Evolutionary conservation across 1,140 invertebrate species (phyloP), one percentile per base, ranked within the genome.

Genomic region (Orchestia grillus): DNA sequence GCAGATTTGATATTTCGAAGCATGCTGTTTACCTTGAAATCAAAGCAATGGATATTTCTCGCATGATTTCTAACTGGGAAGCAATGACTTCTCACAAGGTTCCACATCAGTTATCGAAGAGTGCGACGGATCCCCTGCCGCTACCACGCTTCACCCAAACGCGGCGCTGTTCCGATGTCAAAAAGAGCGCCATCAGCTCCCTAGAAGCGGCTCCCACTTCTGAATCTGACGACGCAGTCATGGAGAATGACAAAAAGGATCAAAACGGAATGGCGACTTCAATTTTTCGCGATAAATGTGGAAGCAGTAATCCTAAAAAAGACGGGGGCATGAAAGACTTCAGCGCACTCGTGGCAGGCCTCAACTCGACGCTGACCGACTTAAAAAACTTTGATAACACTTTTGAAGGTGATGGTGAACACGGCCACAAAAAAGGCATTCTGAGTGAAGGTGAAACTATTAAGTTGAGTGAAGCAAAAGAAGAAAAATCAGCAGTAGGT

Each of bases 51-150:
- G 44, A 94, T 94, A 94, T 94, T 45, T 94, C 92, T 42, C 92
- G 92, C 44, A 94, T 94, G 92, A 94, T 94, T 40, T 94, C 92
- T 8, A 94, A 94, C 44, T 94, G 92, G 92, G 92, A 94, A 94
- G 92, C 92, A 42, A 94, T 94, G 11, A 94, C 92, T n/a, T 44
- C 92, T 47, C 36, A 44, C 3, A 94, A 94, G 44, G 23, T 6
- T 28, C 36, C 43, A 4, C 45, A 94, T 40, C 40, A 42, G 92
- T 40, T 44, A 23, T n/a, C 43, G 19, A 42, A 45, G 44, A 42
- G 44, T 28, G 88, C 43, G 11, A 90, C 88, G 92, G 92, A 44
- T 28, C 92, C 92, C 11, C 92, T 94, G 43, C 43, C 92, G 3
- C 92, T 45, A 44, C 92, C 92, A n/a, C 44, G 43, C 44, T 94